A percentile compares a stretch with the other conserved stretches of the same genome.
Conservation (phyloP, 2,113 vertebrate species). For the Poecile atricapillus region DNA sequence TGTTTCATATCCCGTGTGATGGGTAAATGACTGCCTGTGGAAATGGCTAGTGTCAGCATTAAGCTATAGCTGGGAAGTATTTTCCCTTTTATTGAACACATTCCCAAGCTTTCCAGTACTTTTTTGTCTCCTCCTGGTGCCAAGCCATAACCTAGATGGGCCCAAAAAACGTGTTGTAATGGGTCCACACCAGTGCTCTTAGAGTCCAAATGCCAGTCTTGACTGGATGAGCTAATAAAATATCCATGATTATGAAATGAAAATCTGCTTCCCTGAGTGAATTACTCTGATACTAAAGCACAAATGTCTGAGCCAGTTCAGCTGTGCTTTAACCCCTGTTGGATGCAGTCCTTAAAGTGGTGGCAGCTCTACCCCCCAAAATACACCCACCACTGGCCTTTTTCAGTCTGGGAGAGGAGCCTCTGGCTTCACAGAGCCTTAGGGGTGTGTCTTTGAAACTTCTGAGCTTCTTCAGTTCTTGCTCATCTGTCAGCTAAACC, state of each 20-base stretch:
- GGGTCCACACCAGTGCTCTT: background rate
- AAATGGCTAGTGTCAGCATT: background rate
- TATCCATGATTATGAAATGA: background rate
- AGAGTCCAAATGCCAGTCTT: background rate
- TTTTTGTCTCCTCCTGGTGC: background rate
- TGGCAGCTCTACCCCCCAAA: background rate
- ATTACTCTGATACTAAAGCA: background rate
- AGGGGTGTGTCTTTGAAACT: rapidly evolving
- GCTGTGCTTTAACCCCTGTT: background rate
- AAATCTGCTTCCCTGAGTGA: background rate
- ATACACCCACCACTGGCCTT: background rate
- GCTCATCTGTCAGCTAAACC: background rate
- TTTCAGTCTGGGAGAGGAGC: background rate
- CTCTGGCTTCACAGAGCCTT: background rate
- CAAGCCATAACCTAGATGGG: background rate
- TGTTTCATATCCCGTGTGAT: background rate
- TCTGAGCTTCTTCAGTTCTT: background rate
- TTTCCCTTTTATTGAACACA: background rate
- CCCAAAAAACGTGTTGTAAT: background rate
- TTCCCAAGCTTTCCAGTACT: background rate
- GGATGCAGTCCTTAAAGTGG: background rate
- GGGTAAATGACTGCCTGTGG: background rate
- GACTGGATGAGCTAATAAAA: constrained; percentile 6
- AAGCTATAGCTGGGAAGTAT: background rate
- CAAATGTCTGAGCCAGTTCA: background rate